phyloP scores from a whole-genome alignment of 2,113 vertebrate genomes.

The Callipepla squamata region DNA sequence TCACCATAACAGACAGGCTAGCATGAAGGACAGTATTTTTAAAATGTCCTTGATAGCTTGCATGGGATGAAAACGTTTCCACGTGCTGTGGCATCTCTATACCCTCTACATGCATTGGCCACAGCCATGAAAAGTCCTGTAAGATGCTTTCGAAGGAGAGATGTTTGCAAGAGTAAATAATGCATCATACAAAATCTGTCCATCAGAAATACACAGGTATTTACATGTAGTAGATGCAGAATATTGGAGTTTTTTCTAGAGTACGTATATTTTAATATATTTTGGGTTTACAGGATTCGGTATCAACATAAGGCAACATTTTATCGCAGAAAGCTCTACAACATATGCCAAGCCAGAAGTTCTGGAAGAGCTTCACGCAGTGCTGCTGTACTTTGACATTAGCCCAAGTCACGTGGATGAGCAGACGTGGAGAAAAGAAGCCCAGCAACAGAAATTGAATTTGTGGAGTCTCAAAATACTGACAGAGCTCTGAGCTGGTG shows the following conservation, averaged over 20 bases:
- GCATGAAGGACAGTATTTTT: neutral
- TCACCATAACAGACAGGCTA: neutral
- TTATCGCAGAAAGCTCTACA: neutral
- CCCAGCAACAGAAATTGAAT: neutral
- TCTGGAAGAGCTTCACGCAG: fast-evolving
- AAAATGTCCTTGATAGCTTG: neutral
- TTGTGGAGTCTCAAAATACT: neutral
- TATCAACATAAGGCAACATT: neutral
- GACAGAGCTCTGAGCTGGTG: neutral
- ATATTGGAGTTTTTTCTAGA: neutral
- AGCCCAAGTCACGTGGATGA: neutral
- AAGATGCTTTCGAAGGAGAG: neutral
- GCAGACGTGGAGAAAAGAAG: neutral
- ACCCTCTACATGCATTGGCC: neutral
- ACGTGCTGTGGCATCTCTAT: fast-evolving
- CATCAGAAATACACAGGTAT: neutral
- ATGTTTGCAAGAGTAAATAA: neutral
- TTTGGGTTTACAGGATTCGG: neutral
- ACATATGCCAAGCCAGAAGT: neutral
- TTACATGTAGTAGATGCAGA: neutral
- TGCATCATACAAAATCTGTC: fast-evolving
- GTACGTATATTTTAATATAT: too few species aligned
- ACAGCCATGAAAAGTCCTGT: neutral
- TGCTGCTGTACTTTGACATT: neutral
- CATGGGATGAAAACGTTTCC: neutral